A percentile compares a stretch with the other conserved stretches of the same genome.
These are phyloP conservation scores for Crotalus horridus DNA, from an alignment of 2,113 vertebrate genomes.

Conservation along the genomic window DNA sequence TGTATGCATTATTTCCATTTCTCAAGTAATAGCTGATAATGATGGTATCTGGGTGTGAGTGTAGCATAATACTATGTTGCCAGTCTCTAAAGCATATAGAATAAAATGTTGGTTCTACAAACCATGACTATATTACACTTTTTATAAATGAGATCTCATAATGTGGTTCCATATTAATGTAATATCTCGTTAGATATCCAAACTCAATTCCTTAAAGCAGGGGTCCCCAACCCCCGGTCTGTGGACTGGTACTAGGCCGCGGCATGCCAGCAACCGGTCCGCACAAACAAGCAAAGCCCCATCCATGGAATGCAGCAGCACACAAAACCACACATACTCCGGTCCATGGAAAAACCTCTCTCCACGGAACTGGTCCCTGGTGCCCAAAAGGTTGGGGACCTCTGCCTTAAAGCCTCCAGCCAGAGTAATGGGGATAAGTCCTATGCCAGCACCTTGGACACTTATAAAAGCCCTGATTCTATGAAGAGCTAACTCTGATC, in stretches of 20 bases:
- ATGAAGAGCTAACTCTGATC: neutral
- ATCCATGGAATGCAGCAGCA: too few species aligned
- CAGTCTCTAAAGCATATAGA: too few species aligned
- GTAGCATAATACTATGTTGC: neutral
- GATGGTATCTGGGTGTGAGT: neutral
- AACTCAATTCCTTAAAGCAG: neutral
- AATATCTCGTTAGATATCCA: too few species aligned
- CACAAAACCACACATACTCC: too few species aligned
- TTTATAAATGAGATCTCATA: neutral
- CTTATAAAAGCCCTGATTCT: neutral
- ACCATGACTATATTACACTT: neutral
- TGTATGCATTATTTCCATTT: conserved; percentile 34
- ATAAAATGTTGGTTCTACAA: neutral
- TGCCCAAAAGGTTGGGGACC: too few species aligned
- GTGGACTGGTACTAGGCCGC: too few species aligned
- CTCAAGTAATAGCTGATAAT: conserved; percentile 19
- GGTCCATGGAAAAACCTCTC: too few species aligned
- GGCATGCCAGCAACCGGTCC: too few species aligned
- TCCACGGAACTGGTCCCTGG: too few species aligned
- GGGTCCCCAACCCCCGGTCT: too few species aligned
- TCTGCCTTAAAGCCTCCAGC: neutral
- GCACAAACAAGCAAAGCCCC: too few species aligned
- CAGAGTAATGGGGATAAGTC: too few species aligned
- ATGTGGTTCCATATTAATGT: neutral
- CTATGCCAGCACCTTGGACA: neutral